Evolutionary conservation across 37 sponge, comb jelly and placozoan genomes (phyloP).

Genomic region (Axinella damicornis): DNA sequence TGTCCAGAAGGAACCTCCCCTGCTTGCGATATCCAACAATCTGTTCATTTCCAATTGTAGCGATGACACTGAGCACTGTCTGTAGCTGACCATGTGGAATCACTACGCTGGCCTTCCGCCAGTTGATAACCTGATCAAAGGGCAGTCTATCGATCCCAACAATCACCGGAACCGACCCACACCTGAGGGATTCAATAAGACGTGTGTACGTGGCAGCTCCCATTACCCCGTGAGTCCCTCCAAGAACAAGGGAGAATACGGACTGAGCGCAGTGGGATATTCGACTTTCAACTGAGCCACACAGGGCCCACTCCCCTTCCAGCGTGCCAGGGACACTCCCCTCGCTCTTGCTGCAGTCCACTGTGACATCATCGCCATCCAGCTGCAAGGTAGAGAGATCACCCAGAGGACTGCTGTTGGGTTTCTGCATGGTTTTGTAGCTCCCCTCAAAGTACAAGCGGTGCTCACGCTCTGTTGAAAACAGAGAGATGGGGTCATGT

Average conservation of each 20-base stretch:
- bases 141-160: constrained; percentile 61
- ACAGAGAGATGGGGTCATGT: neutral
- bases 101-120: constrained; percentile 52
- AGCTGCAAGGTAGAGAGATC: too few species aligned
- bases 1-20: constrained; percentile 64
- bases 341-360: neutral
- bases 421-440: neutral
- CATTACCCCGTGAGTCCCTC: neutral
- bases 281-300: constrained; percentile 27
- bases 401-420: too few species aligned
- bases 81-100: constrained; percentile 46
- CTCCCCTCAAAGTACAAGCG: neutral
- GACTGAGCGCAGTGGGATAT: constrained; percentile 7
- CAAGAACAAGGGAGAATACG: constrained; percentile 62
- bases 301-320: constrained; percentile 56
- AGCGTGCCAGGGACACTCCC: neutral
- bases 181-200: constrained; percentile 62
- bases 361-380: neutral
- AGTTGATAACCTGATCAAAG: constrained; percentile 74
- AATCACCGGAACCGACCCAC: constrained; percentile 77
- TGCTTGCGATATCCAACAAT: constrained; percentile 50
- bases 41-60: neutral
- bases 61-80: constrained; percentile 55
- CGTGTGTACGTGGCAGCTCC: constrained; percentile 16
- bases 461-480: neutral